Evolutionary conservation across 2,888 invertebrate genomes (phyloP).

Genomic region (Ephialtes manifestator): DNA sequence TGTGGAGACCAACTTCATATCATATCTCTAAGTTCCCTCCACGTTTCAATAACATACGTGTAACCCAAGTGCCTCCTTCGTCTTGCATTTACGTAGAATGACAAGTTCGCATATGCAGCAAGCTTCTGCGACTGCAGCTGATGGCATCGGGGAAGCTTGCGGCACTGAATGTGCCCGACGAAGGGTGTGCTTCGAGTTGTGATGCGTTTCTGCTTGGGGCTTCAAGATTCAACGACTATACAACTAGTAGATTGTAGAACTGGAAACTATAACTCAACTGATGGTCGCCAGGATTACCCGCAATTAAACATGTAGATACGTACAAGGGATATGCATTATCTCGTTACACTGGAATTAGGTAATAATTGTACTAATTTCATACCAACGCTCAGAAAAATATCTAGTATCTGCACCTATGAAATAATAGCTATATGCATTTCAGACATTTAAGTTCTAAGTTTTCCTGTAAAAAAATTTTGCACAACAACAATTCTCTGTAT

Average conservation of each 20-base stretch:
- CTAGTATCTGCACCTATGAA: no score
- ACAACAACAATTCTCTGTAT: no score
- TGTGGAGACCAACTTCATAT: background rate
- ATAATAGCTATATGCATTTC: no score
- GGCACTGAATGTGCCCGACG: background rate
- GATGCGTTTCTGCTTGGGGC: background rate
- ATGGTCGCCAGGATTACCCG: background rate
- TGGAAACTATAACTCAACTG: background rate
- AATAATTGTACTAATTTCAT: background rate
- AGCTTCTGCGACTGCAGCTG: background rate
- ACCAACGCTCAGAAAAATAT: no score
- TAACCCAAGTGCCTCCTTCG: background rate
- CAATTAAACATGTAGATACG: background rate
- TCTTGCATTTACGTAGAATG: slow-evolving; percentile 1
- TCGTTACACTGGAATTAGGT: background rate
- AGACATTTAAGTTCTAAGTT: no score
- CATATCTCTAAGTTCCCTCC: slow-evolving; percentile 6
- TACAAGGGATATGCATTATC: background rate
- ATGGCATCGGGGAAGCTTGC: background rate
- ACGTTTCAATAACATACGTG: slow-evolving; percentile 27
- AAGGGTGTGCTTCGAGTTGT: background rate
- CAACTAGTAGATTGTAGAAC: background rate
- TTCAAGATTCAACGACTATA: slow-evolving; percentile 1
- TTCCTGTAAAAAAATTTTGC: no score
- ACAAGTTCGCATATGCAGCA: background rate